Evolutionary conservation across 2,113 vertebrate species (phyloP), one percentile per base, ranked within the genome.

Genomic region (Cisticola juncidis): DNA sequence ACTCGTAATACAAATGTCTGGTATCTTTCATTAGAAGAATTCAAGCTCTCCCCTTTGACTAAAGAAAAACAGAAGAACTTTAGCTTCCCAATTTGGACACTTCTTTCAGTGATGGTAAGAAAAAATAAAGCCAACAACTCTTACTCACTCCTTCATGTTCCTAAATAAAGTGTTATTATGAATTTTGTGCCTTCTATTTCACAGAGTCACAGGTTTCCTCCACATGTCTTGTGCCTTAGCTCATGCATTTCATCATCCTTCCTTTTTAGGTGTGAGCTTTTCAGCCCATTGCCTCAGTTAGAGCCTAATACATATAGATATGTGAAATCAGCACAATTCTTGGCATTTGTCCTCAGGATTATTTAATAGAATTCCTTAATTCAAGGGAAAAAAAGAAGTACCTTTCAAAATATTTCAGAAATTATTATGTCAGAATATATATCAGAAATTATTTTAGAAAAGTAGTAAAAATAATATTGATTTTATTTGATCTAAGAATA

Each of bases 91-190:
- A 25, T 68, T 1, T 12, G 5, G 33, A 19, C 11, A 14, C 2
- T 62, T 65, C 16, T 72, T 86, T 22, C 21, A 71, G 57, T 54
- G 35, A 45, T 20, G 33, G 13, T 29, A 29, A 77, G 87, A 74
- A 76, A 62, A 62, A 45, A 47, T 22, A 47, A 22, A 47, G 2
- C 9, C 11, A 8, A 33, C 4, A 24, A 14, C 5, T 1, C 0
- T 56, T 65, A 71, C 15, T 53, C 4, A 45, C 2, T 64, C 19
- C 18, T 68, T 66, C 21, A 11, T 44, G 18, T 50, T 56, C 6
- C 33, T 45, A 64, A 45, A 19, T 12, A 56, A 51, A 47, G 11
- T 33, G 13, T 1, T 14, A 20, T 61, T 69, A 38, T 19, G 22
- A 12, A 5, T 6, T 42, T 51, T 77, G 7, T 60, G 47, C 22